Evolutionary conservation across 2,888 invertebrate genomes (phyloP).

Genomic region (Mamestra brassicae): DNA sequence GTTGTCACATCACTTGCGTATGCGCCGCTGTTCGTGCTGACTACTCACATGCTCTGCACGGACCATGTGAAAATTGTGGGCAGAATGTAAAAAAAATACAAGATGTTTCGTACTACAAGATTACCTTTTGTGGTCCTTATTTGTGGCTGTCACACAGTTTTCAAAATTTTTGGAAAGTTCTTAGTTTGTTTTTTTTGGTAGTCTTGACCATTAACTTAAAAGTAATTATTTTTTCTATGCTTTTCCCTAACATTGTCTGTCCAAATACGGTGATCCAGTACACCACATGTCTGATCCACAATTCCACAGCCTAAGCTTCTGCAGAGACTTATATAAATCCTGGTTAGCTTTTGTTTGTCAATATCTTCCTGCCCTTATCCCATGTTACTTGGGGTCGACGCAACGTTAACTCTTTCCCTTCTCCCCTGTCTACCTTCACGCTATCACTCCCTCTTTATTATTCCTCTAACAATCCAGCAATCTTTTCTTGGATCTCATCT

Average conservation of each 20-base stretch:
- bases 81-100: conserved; percentile 18
- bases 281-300: too few relatives aligned
- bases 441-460: not conserved
- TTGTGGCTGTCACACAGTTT: not conserved
- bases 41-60: conserved; percentile 20
- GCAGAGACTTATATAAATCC: too few relatives aligned
- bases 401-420: not conserved
- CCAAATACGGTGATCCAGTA: too few relatives aligned
- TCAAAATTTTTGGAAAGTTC: not conserved
- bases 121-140: not conserved
- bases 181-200: too few relatives aligned
- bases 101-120: conserved; percentile 6
- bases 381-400: too few relatives aligned
- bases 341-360: not conserved
- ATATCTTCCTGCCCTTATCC: not conserved
- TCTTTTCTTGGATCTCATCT: not conserved
- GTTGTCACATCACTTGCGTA: conserved; percentile 67
- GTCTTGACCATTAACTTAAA: not conserved
- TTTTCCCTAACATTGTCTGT: not conserved
- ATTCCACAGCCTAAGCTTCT: not conserved
- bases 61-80: conserved; percentile 42
- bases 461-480: not conserved
- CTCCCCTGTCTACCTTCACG: not conserved
- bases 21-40: conserved; percentile 46
- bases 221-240: not conserved